These are phyloP conservation scores for Notodonta dromedarius DNA, from an alignment of 2,888 invertebrate genomes.

Conservation along the genomic window DNA sequence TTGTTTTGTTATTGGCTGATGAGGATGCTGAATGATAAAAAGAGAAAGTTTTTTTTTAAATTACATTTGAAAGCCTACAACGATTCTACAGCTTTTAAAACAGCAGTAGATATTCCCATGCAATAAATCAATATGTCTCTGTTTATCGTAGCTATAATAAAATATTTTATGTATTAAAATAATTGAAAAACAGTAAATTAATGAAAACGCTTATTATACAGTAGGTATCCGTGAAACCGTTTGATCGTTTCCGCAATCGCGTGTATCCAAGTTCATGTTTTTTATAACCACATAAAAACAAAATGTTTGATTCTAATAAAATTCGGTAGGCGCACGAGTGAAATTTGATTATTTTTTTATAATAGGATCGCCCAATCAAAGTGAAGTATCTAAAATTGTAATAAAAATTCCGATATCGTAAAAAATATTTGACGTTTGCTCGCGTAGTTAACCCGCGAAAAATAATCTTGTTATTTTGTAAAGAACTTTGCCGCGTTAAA, in stretches of 20 bases:
- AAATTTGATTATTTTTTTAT: constrained; percentile 9
- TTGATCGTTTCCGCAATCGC: constrained; percentile 20
- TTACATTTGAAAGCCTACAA: no score
- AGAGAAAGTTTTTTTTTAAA: no score
- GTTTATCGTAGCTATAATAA: not conserved
- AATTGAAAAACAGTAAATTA: constrained; percentile 7
- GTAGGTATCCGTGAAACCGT: constrained; percentile 12
- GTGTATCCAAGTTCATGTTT: constrained; percentile 17
- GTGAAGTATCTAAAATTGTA: constrained; percentile 20
- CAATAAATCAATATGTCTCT: not conserved
- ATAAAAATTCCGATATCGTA: constrained; percentile 26
- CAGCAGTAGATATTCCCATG: not conserved
- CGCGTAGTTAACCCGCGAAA: constrained; percentile 23
- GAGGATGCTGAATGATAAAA: constrained; percentile 1
- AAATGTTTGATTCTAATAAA: constrained; percentile 15
- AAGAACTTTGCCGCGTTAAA: constrained; percentile 30
- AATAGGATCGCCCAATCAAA: constrained; percentile 22
- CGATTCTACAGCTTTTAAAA: not conserved
- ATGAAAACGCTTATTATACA: constrained; percentile 12
- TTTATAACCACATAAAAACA: constrained; percentile 15
- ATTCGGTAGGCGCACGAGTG: constrained; percentile 17
- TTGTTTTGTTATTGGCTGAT: constrained; percentile 9
- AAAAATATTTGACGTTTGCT: constrained; percentile 12
- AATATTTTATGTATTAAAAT: not conserved
- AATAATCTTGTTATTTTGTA: constrained; percentile 28